These are phyloP conservation scores for Pomacea canaliculata DNA, from an alignment of 2,888 invertebrate species.

Conservation along the genomic window DNA sequence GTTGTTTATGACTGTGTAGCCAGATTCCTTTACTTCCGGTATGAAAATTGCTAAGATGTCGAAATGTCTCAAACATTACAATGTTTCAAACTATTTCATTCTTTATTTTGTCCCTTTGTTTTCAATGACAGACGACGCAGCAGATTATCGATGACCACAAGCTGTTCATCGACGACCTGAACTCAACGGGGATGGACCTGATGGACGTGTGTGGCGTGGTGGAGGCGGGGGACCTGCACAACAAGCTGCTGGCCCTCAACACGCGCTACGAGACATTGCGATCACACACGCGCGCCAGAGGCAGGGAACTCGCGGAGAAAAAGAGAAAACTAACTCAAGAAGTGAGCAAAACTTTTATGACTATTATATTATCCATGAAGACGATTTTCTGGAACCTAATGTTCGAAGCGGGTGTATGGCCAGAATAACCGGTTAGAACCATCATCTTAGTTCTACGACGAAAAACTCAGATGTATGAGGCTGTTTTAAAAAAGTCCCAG, in stretches of 20 bases:
- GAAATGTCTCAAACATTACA: too few relatives aligned
- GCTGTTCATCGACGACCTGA: constrained; percentile 67
- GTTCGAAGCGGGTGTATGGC: too few relatives aligned
- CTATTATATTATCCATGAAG: not conserved
- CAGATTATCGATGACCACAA: constrained; percentile 68
- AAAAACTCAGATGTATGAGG: too few relatives aligned
- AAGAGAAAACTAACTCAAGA: constrained; percentile 63
- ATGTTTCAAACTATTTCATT: too few relatives aligned
- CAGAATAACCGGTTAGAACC: too few relatives aligned
- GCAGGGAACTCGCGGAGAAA: constrained; percentile 61
- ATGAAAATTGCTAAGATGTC: too few relatives aligned
- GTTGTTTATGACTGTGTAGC: too few relatives aligned
- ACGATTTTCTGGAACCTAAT: not conserved
- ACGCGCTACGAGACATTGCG: constrained; percentile 64
- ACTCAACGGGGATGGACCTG: constrained; percentile 66
- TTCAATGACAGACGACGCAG: constrained; percentile 56
- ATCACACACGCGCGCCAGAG: constrained; percentile 57
- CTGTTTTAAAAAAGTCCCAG: too few relatives aligned
- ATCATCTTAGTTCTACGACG: too few relatives aligned
- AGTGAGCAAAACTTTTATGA: constrained; percentile 37
- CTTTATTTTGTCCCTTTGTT: not conserved
- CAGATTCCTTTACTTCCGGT: too few relatives aligned
- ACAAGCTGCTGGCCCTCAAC: constrained; percentile 61
- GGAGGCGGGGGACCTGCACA: constrained; percentile 66
- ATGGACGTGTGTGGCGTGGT: constrained; percentile 68